Evolutionary conservation across 2,888 invertebrate species (phyloP).

Genomic region (Rotaria sp.): DNA sequence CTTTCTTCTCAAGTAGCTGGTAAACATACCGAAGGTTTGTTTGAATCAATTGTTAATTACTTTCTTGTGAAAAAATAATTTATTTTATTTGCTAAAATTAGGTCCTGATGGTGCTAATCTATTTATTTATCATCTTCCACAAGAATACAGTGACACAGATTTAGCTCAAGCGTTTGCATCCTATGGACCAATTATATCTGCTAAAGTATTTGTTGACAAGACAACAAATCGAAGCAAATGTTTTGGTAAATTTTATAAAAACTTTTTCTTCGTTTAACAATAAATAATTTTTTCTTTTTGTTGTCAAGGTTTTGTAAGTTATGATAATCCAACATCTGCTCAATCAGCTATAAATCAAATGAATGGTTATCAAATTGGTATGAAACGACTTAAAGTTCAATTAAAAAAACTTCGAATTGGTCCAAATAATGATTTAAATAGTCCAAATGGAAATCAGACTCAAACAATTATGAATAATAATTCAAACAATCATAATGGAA

Average conservation of each 20-base stretch:
- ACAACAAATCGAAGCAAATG: slow-evolving; percentile 98
- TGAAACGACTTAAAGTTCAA: slow-evolving; percentile 93
- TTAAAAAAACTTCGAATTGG: slow-evolving; percentile 84
- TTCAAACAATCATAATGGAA: neutral
- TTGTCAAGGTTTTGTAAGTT: slow-evolving; percentile 73
- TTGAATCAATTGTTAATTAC: neutral
- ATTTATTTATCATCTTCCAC: slow-evolving; percentile 94
- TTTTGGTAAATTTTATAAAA: slow-evolving; percentile 63
- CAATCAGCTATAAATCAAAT: slow-evolving; percentile 90
- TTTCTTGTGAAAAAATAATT: neutral
- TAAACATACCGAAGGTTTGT: slow-evolving; percentile 20
- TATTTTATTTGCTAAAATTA: slow-evolving; percentile 26
- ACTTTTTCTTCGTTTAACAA: neutral
- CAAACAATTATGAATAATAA: neutral
- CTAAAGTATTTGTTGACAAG: slow-evolving; percentile 99
- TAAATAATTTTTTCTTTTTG: neutral
- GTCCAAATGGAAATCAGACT: neutral
- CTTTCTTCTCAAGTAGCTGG: neutral
- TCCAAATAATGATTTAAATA: neutral
- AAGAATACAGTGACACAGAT: slow-evolving; percentile 94
- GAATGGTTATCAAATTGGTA: slow-evolving; percentile 96
- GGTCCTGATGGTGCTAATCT: slow-evolving; percentile 39
- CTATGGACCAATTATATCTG: slow-evolving; percentile 93
- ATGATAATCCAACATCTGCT: slow-evolving; percentile 84
- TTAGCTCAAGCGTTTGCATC: slow-evolving; percentile 91